These are phyloP conservation scores for Drosophila hydei DNA, from an alignment of 1,140 invertebrate species.

Conservation along the genomic window DNA sequence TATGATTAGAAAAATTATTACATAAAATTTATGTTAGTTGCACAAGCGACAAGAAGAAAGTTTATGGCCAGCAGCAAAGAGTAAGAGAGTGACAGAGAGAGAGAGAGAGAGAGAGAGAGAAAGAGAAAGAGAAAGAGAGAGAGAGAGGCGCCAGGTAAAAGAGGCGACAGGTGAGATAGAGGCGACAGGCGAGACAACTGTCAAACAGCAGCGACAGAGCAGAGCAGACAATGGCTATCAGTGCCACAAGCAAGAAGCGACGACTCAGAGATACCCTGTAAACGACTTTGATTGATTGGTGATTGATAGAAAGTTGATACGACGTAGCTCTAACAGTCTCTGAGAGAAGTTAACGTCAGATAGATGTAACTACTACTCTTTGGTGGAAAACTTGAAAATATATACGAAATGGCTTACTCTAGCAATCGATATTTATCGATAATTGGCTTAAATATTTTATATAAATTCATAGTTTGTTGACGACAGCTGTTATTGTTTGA, in stretches of 20 bases:
- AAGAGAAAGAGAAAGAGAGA: background rate
- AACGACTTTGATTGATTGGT: background rate
- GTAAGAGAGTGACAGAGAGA: background rate
- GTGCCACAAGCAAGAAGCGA: background rate
- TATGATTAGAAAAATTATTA: slow-evolving; percentile 81
- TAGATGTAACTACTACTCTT: too few species aligned
- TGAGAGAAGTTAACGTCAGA: too few species aligned
- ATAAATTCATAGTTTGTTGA: too few species aligned
- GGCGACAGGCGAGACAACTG: background rate
- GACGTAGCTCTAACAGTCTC: too few species aligned
- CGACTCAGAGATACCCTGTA: background rate
- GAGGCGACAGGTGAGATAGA: background rate
- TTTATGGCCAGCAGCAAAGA: slow-evolving; percentile 36
- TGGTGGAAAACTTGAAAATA: too few species aligned
- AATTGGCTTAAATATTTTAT: too few species aligned
- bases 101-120: too few species aligned
- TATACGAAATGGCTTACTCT: too few species aligned
- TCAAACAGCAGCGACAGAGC: background rate
- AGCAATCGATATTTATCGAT: too few species aligned
- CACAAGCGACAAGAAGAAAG: slow-evolving; percentile 47
- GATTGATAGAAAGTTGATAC: too few species aligned
- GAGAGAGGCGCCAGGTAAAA: background rate
- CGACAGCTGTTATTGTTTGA: too few species aligned
- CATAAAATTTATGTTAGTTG: slow-evolving; percentile 80
- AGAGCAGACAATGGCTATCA: background rate